These are phyloP conservation scores for Sphyrna mokarran DNA, from an alignment of 2,113 vertebrate species.

Conservation along the genomic window DNA sequence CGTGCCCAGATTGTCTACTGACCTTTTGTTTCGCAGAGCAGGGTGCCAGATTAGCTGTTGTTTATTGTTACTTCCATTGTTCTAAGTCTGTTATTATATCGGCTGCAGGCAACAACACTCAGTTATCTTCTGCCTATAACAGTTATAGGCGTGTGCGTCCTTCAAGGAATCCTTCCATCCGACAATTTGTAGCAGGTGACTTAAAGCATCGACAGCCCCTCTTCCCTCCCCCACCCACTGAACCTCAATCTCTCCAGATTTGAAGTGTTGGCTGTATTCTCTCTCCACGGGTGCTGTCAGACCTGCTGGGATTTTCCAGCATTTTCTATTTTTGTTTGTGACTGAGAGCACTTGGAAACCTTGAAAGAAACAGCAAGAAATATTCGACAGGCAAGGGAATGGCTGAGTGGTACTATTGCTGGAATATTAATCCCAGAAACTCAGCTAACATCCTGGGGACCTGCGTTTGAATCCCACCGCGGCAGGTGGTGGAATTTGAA, in stretches of 20 bases:
- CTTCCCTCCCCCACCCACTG: no score
- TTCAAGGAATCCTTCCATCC: background rate
- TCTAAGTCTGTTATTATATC: background rate
- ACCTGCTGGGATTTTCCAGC: no score
- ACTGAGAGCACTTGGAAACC: background rate
- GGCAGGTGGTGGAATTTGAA: no score
- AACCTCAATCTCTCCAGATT: no score
- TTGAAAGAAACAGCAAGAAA: background rate
- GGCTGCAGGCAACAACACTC: background rate
- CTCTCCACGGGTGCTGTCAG: no score
- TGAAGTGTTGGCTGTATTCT: no score
- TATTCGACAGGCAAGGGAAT: background rate
- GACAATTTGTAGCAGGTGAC: background rate
- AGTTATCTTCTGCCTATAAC: background rate
- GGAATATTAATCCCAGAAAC: no score
- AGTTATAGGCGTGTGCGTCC: no score
- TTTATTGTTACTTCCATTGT: background rate
- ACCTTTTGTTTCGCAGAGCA: background rate
- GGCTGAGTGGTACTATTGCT: no score
- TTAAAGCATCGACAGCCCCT: background rate
- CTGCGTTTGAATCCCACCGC: no score
- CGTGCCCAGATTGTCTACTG: background rate
- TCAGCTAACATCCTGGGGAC: no score
- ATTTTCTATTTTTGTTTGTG: no score
- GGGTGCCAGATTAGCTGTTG: background rate